Evolutionary conservation across 2,797 vertebrate species (phyloP), one percentile per base, ranked within the genome.

Genomic region (Molothrus aeneus): DNA sequence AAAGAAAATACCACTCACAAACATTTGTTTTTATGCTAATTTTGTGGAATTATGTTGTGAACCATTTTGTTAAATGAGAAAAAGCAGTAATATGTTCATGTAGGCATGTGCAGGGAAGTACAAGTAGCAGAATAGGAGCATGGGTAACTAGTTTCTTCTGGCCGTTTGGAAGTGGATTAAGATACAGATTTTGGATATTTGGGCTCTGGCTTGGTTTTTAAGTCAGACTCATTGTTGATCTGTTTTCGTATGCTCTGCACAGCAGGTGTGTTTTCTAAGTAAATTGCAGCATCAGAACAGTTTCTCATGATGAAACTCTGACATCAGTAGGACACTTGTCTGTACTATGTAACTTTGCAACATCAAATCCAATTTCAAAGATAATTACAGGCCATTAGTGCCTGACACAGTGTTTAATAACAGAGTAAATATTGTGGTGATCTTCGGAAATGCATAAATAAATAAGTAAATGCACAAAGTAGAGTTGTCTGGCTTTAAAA

Each of bases 381-480:
- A 86, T 96, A 97, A 97, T 97, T 97, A 97, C 80, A 93, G 93
- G 63, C 82, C 93, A 83, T 96, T 96, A 95, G 53, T 53, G 79
- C 86, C 88, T 93, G 93, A 95, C 88, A 95, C 65, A 84, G 86
- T 80, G 74, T 92, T 94, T 97, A 97, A 97, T 97, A 96, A 97
- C 84, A 95, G 95, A 81, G 86, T 95, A 95, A 95, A 93, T 95
- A 93, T 83, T 95, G 93, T 77, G 95, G 84, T 69, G 48, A 95
- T 94, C 92, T 96, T 92, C 93, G 83, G 94, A 97, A 97, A 93
- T 92, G 90, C 96, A 95, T 92, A 95, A 93, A 93, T 97, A 96
- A 97, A 83, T 95, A 95, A 86, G 79, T 88, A 96, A 81, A 93
- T 53, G 91, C 38, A 86, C 47, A 72, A 91, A 95, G 95, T 69